Evolutionary conservation across 2,888 invertebrate species (phyloP), one percentile per base, ranked within the genome.

Genomic region (Nebria salina): DNA sequence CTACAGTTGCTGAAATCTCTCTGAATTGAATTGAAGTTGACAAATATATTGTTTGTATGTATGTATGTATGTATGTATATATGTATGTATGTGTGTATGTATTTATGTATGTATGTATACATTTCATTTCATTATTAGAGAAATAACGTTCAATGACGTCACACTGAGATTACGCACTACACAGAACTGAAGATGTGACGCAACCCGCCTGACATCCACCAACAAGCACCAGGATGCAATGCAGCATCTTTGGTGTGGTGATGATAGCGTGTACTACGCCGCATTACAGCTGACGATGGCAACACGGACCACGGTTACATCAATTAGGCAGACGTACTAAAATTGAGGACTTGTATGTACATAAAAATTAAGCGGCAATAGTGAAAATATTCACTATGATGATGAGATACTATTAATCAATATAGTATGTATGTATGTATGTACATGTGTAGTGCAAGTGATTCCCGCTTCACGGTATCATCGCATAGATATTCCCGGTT

Each of bases 11-110:
- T 70, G 75, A 54, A 43, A 66, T 75, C 75, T 54, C 34, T 54
- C 5, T 81, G 81, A 81, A 81, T 81, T n/a, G n/a, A 64, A 81
- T 81, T 81, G n/a, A 65, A 81, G 73, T 70, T 76, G 81, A 81
- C 81, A 81, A 81, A 81, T 75, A 75, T 34, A 34, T 34, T 34
- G 34, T 34, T 4, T 34, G 34, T 34, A 34, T 2, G 34, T 34
- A 34, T 34, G 20, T 20, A 20, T 34, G 34, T 34, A 43, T 42
- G n/a, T n/a, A n/a, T n/a, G n/a, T n/a, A n/a, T n/a, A n/a, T n/a
- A n/a, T n/a, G n/a, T n/a, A n/a, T n/a, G n/a, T n/a, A n/a, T 34
- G 34, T 34, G 0, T 34, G 34, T 34, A 34, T 2, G 34, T 34
- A 34, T 34, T 0, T 34, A 34, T 2, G 34, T 34, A 34, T 34